phyloP scores from a whole-genome alignment of 2,113 vertebrate genomes.

The Siphamia tubifer region DNA sequence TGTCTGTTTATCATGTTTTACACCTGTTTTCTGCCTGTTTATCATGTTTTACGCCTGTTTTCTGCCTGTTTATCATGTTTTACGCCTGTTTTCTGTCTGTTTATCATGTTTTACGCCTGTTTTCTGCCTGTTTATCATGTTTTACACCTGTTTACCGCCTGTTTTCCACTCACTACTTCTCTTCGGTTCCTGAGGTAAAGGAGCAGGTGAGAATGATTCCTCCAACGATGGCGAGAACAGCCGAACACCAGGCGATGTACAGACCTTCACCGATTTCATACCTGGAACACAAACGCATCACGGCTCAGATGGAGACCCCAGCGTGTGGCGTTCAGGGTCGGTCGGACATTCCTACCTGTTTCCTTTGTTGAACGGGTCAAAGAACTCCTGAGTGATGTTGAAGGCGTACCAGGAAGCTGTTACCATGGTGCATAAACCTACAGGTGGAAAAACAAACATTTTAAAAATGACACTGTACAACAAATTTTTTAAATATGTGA shows the following conservation, averaged over 20 bases:
- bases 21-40: too few relatives aligned
- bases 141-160: too few relatives aligned
- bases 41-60: too few relatives aligned
- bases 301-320: background rate
- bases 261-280: conserved; percentile 89
- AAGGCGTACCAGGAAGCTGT: conserved; percentile 90
- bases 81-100: too few relatives aligned
- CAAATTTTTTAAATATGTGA: too few relatives aligned
- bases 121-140: too few relatives aligned
- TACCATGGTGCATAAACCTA: conserved; percentile 87
- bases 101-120: too few relatives aligned
- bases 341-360: conserved; percentile 88
- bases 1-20: too few relatives aligned
- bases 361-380: conserved; percentile 81
- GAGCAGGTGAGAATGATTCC: conserved; percentile 80
- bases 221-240: conserved; percentile 81
- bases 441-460: background rate
- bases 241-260: conserved; percentile 90
- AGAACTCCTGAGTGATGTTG: conserved; percentile 89
- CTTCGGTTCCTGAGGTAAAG: conserved; percentile 65
- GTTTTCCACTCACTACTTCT: conserved; percentile 79
- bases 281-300: conserved; percentile 63
- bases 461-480: background rate
- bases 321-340: too few relatives aligned
- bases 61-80: too few relatives aligned